Conservation (phyloP, 2,113 vertebrate species). For the human (Homo sapiens) region DNA sequence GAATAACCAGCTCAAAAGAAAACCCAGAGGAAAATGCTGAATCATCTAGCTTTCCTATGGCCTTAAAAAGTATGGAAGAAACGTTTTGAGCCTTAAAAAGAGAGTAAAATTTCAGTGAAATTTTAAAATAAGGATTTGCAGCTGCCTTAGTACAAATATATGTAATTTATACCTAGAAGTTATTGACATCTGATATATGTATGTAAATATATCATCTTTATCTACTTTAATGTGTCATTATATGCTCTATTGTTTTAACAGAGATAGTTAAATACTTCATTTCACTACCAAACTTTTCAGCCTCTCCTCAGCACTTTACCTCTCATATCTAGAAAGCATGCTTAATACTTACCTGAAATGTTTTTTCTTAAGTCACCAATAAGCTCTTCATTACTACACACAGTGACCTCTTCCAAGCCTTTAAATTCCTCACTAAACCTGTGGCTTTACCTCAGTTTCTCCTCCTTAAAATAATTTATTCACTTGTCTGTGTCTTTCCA, state of each 20-base stretch:
- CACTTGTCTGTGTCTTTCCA: background rate
- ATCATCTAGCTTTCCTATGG: background rate
- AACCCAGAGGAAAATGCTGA: background rate
- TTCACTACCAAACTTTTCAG: background rate
- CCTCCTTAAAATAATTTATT: constrained; percentile 29
- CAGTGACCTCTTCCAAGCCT: background rate
- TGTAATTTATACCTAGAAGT: background rate
- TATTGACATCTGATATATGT: background rate
- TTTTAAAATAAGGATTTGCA: constrained; percentile 8
- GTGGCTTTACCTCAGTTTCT: background rate
- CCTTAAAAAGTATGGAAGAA: background rate
- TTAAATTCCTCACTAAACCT: background rate
- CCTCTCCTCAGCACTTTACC: background rate
- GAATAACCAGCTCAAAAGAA: background rate
- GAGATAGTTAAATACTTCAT: background rate
- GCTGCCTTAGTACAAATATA: background rate
- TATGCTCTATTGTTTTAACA: constrained; percentile 3
- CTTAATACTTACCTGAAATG: background rate
- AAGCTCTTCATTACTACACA: background rate
- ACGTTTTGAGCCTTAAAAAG: background rate
- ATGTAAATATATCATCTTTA: background rate
- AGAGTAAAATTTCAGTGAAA: constrained; percentile 18
- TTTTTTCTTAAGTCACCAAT: background rate
- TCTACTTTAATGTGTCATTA: background rate
- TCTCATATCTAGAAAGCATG: background rate